Evolutionary conservation across 1,140 invertebrate species (phyloP), one percentile per base, ranked within the genome.

Genomic region (Microplitis demolitor): DNA sequence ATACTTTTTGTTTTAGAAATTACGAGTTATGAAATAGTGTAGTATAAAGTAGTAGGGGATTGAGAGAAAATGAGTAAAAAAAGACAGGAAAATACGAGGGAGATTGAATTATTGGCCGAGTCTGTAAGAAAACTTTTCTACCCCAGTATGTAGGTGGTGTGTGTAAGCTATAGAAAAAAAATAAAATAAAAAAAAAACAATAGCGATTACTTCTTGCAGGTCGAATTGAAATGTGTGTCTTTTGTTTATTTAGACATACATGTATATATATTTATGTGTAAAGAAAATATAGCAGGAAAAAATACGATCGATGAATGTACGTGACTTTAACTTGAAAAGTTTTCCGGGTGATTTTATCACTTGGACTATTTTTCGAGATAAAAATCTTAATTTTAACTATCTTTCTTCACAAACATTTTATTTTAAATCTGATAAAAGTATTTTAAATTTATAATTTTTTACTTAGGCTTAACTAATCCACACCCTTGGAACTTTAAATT

Each of bases 41-140:
- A 45, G 39, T 45, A 45, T 45, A 45, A 45, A 45, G 39, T 45
- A 45, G 39, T 45, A 6, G 39, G 39, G 8, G 39, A 45, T 45
- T 11, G 58, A 67, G 60, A 71, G 35, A 68, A 66, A 74, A 67
- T 58, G 31, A 34, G 35, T 34, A 64, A 74, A 69, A 64, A 71
- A 66, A 37, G 61, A 74, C 56, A 37, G 61, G 9, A 66, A 69
- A 74, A 39, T 62, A 64, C n/a, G 53, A 54, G 53, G 53, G 53
- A 54, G 53, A 76, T 76, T 76, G 72, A 76, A 76, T 76, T 76
- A 76, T 76, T 74, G 72, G 72, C 66, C 14, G 68, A 72, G 69
- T 66, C 61, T 35, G n/a, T 34, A 67, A 66, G 69, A 62, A 69
- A 74, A 76, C 74, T 60, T 76, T 76, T 76, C 66, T 54, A 61